A percentile compares a stretch with the other conserved stretches of the same genome.
Evolutionary conservation across 2,113 vertebrate genomes (phyloP).

Genomic region (Gavia stellata): DNA sequence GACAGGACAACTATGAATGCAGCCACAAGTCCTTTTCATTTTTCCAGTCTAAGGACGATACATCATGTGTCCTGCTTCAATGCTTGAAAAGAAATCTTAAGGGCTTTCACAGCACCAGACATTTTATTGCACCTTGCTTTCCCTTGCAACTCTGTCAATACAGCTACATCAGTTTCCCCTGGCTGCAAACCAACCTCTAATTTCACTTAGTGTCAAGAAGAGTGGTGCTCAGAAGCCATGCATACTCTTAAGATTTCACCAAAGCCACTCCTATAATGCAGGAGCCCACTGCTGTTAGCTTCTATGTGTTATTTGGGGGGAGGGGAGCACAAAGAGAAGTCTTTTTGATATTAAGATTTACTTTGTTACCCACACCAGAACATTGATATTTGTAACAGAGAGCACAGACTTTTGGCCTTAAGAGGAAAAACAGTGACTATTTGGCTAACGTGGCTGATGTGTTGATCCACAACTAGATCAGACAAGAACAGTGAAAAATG

Average conservation of each 20-base stretch:
- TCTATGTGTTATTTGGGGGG: neutral
- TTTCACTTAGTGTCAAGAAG: neutral
- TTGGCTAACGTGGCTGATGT: neutral
- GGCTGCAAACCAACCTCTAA: neutral
- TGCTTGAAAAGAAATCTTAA: neutral
- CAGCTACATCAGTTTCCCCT: neutral
- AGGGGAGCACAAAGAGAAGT: neutral
- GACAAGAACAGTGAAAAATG: neutral
- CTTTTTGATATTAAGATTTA: neutral
- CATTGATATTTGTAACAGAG: neutral
- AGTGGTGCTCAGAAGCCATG: neutral
- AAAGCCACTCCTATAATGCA: neutral
- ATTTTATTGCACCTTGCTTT: neutral
- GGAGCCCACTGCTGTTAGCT: neutral
- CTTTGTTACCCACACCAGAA: neutral
- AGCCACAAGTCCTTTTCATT: neutral
- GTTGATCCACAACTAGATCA: neutral
- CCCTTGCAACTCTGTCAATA: neutral
- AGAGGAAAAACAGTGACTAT: neutral
- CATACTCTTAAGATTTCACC: neutral
- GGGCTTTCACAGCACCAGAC: neutral
- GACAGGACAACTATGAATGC: neutral
- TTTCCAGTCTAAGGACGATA: neutral
- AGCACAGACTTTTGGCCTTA: neutral
- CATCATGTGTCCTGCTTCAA: neutral